Evolutionary conservation across 2,888 invertebrate species (phyloP), one percentile per base, ranked within the genome.

Genomic region (Athrips mouffetella): DNA sequence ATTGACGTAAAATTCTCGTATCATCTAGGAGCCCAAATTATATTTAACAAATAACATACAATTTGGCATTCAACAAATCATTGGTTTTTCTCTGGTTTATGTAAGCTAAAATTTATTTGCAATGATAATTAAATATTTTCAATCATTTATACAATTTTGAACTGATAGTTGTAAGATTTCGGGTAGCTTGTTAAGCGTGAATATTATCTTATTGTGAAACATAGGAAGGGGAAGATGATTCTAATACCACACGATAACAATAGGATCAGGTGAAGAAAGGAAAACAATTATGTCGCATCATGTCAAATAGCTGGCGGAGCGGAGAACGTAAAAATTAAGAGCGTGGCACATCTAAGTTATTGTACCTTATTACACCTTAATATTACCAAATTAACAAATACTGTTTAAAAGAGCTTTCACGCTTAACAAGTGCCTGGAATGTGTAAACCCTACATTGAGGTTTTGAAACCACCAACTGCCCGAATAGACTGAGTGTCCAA

Each of bases 401-500:
- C n/a, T n/a, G n/a, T n/a, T n/a, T n/a, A n/a, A n/a, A n/a, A n/a
- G n/a, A n/a, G n/a, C 1, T 20, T 37, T 37, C 37, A 37, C 18
- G 37, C 37, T 37, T n/a, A 6, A n/a, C n/a, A 20, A 37, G 37
- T 37, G 37, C 37, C n/a, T 37, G 37, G 20, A 37, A 37, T 37
- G 18, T 21, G 40, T 41, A 13, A 41, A 25, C 40, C 25, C 40
- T 27, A 41, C n/a, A 41, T 21, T 18, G 42, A 27, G 27, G 42
- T 42, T 15, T 29, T 8, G 8, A 15, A 30, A 42, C 30, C 44
- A 44, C 42, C 11, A 29, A 80, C 82, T 85, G 82, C 86, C 85
- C 73, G 66, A 73, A 85, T 83, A 88, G 87, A 88, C 88, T 88
- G 87, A 87, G 65, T 80, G 78, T 83, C 86, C 87, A 85, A 88